These are phyloP conservation scores for Tetranychus piercei DNA, from an alignment of 2,888 invertebrate genomes.

Conservation along the genomic window DNA sequence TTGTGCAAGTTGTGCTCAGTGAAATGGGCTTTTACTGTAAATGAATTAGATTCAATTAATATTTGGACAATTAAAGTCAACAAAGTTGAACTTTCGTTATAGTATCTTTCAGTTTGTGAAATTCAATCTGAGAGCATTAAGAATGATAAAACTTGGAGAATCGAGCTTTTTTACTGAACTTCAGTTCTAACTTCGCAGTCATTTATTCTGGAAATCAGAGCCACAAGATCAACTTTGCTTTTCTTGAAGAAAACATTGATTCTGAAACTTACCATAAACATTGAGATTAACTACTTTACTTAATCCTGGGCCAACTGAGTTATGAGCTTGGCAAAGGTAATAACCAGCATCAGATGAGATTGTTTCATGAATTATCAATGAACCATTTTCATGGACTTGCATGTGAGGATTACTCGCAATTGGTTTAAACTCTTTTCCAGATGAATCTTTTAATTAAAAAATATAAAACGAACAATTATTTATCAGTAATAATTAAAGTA, in stretches of 20 bases:
- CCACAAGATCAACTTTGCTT: too few relatives aligned
- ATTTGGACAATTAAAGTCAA: too few relatives aligned
- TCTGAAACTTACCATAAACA: slow-evolving; percentile 23
- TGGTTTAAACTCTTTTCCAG: slow-evolving; percentile 23
- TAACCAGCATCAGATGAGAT: slow-evolving; percentile 25
- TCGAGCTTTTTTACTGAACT: too few relatives aligned
- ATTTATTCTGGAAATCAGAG: too few relatives aligned
- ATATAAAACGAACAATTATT: background rate
- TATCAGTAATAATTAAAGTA: background rate
- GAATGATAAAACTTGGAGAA: too few relatives aligned
- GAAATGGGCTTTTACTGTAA: slow-evolving; percentile 8
- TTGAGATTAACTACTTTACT: slow-evolving; percentile 27
- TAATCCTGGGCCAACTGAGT: slow-evolving; percentile 27
- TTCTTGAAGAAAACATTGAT: background rate
- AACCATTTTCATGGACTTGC: slow-evolving; percentile 27
- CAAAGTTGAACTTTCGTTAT: too few relatives aligned
- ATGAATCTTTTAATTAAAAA: slow-evolving; percentile 2
- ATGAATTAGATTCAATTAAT: background rate
- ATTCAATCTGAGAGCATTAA: background rate
- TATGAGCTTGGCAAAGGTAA: slow-evolving; percentile 27
- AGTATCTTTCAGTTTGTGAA: too few relatives aligned
- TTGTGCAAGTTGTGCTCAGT: background rate
- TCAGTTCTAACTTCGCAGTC: too few relatives aligned
- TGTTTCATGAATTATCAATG: slow-evolving; percentile 24
- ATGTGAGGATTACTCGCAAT: slow-evolving; percentile 27